These are phyloP conservation scores for Cartodere bifasciata DNA, from an alignment of 2,888 invertebrate species.

Conservation along the genomic window DNA sequence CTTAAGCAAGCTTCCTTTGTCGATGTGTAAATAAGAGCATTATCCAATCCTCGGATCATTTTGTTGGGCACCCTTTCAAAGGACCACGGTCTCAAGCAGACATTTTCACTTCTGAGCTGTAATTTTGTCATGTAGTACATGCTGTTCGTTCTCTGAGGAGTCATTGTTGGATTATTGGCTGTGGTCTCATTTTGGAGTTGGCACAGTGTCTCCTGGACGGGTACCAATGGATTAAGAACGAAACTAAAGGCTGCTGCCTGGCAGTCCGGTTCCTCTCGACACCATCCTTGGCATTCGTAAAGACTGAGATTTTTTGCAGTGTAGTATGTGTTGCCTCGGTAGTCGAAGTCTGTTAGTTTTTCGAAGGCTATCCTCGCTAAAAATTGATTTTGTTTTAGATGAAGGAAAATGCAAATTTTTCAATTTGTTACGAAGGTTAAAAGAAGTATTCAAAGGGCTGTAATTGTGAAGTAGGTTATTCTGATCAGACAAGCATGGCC, in stretches of 20 bases:
- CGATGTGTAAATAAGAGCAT: conserved; percentile 83
- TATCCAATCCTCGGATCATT: conserved; percentile 80
- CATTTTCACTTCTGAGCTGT: conserved; percentile 80
- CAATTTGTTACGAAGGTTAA: too few relatives aligned
- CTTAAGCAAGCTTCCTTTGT: conserved; percentile 90
- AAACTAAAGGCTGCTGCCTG: conserved; percentile 89
- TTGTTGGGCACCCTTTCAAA: conserved; percentile 90
- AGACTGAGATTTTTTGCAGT: conserved; percentile 83
- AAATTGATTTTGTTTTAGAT: too few relatives aligned
- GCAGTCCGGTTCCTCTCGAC: conserved; percentile 82
- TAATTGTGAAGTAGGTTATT: too few relatives aligned
- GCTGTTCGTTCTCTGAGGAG: conserved; percentile 73
- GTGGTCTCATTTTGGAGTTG: conserved; percentile 86
- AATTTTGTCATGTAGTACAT: conserved; percentile 94
- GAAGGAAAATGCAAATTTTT: too few relatives aligned
- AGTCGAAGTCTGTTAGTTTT: conserved; percentile 86
- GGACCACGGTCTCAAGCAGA: conserved; percentile 83
- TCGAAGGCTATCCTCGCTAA: conserved; percentile 81
- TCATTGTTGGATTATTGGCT: conserved; percentile 77
- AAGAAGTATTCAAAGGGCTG: too few relatives aligned
- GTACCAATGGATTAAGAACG: conserved; percentile 82
- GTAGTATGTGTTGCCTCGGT: conserved; percentile 82
- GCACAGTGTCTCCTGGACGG: conserved; percentile 83
- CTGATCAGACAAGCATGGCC: too few relatives aligned
- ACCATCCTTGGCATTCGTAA: conserved; percentile 93